phyloP scores from a whole-genome alignment of 1,140 invertebrate genomes.

The Papilio dardanus region DNA sequence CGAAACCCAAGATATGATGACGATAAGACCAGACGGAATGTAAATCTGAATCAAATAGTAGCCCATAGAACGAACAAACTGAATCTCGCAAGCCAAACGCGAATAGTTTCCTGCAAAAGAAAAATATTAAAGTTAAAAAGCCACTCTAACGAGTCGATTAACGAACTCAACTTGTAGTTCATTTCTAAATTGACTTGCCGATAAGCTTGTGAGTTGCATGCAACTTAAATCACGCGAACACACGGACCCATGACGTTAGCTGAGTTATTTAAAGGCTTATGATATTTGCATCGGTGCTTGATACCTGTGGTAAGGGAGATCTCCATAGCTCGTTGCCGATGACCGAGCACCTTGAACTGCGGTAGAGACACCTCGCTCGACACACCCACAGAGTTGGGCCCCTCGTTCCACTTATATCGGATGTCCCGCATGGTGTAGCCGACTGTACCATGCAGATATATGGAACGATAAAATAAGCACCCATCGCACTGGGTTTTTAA shows the following conservation, averaged over 20 bases:
- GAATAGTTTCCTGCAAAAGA: conserved; percentile 95
- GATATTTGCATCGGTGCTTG: conserved; percentile 49
- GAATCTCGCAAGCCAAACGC: conserved; percentile 97
- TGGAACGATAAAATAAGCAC: conserved; percentile 85
- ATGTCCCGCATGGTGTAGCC: conserved; percentile 99
- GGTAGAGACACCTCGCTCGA: conserved; percentile 96
- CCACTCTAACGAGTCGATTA: background rate
- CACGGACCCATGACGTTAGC: conserved; percentile 29
- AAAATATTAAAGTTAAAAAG: conserved; percentile 30
- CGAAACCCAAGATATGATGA: conserved; percentile 99
- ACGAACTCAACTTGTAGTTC: background rate
- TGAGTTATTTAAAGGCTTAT: conserved; percentile 25
- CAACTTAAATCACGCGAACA: conserved; percentile 26
- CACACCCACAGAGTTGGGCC: conserved; percentile 95
- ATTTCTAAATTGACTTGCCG: conserved; percentile 24
- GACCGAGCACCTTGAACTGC: conserved; percentile 96
- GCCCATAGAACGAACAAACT: conserved; percentile 98
- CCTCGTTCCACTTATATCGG: conserved; percentile 97
- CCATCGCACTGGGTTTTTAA: conserved; percentile 85
- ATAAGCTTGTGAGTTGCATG: conserved; percentile 33
- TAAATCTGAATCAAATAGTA: conserved; percentile 99
- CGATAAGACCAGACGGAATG: conserved; percentile 98
- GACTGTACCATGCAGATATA: conserved; percentile 88
- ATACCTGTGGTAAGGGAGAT: conserved; percentile 96
- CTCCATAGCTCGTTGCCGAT: conserved; percentile 94